These are phyloP conservation scores for Pollenia amentaria DNA, from an alignment of 2,888 invertebrate genomes.

Conservation along the genomic window DNA sequence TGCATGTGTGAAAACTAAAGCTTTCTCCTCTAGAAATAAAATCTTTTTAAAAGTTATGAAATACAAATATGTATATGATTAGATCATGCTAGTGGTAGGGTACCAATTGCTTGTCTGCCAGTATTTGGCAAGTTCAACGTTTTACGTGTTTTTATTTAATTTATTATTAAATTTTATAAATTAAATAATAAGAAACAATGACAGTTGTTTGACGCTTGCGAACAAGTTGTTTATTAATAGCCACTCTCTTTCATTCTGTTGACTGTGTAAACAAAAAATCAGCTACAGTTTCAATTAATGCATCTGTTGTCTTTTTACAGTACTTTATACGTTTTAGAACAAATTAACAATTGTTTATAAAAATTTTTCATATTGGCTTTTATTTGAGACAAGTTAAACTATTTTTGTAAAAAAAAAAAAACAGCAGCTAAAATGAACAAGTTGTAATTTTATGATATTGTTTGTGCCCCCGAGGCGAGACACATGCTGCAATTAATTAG, in stretches of 20 bases:
- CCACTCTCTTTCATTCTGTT: not conserved
- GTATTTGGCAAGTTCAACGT: not conserved
- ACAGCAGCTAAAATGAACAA: slow-evolving; percentile 62
- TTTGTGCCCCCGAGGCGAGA: slow-evolving; percentile 42
- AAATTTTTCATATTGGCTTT: slow-evolving; percentile 12
- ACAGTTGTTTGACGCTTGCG: slow-evolving; percentile 70
- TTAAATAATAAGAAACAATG: slow-evolving; percentile 31
- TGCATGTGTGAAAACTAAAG: too few relatives aligned
- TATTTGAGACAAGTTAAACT: slow-evolving; percentile 31
- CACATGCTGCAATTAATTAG: slow-evolving; percentile 64
- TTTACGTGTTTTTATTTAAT: slow-evolving; percentile 23
- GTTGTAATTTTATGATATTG: slow-evolving; percentile 50
- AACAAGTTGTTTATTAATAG: slow-evolving; percentile 61
- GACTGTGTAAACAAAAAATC: slow-evolving; percentile 6
- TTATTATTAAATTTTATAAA: slow-evolving; percentile 9
- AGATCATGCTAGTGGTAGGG: not conserved
- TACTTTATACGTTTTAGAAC: slow-evolving; percentile 6
- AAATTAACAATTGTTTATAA: slow-evolving; percentile 38
- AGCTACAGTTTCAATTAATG: slow-evolving; percentile 23
- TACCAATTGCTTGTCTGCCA: not conserved
- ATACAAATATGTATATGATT: too few relatives aligned
- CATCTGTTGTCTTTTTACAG: slow-evolving; percentile 51
- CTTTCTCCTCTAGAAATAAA: too few relatives aligned
- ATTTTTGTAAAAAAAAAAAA: slow-evolving; percentile 22
- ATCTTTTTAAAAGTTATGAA: too few relatives aligned